A percentile compares a stretch with the other conserved stretches of the same genome.
Evolutionary conservation across 1,140 invertebrate genomes (phyloP).

Genomic region (Bombus affinis): DNA sequence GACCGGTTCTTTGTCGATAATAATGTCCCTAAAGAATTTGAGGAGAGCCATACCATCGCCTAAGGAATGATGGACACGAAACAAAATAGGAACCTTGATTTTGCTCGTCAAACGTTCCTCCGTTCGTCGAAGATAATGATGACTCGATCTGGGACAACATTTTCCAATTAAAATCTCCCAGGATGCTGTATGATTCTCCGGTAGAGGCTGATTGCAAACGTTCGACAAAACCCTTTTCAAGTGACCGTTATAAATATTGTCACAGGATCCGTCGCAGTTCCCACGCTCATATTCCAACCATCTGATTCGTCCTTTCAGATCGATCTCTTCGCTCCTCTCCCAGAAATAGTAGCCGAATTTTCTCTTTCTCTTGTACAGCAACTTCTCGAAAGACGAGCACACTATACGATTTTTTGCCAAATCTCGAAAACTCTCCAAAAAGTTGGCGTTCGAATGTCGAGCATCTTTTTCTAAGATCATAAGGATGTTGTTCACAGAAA

Average conservation of each 20-base stretch:
- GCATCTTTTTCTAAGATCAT: slow-evolving; percentile 78
- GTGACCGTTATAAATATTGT: slow-evolving; percentile 60
- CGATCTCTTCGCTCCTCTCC: slow-evolving; percentile 74
- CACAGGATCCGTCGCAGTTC: slow-evolving; percentile 64
- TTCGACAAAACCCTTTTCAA: slow-evolving; percentile 77
- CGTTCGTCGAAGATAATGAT: slow-evolving; percentile 25
- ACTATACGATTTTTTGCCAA: slow-evolving; percentile 64
- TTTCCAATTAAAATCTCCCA: slow-evolving; percentile 83
- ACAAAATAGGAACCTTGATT: slow-evolving; percentile 78
- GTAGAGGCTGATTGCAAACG: slow-evolving; percentile 77
- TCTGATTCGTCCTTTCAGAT: slow-evolving; percentile 76
- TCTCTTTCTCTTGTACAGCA: slow-evolving; percentile 79
- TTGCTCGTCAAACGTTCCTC: slow-evolving; percentile 28
- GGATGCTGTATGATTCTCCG: slow-evolving; percentile 77
- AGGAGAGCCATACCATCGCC: slow-evolving; percentile 83
- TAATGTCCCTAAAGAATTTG: slow-evolving; percentile 79
- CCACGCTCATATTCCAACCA: slow-evolving; percentile 73
- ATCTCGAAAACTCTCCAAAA: slow-evolving; percentile 61
- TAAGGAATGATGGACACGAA: slow-evolving; percentile 82
- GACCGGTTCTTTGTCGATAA: slow-evolving; percentile 71
- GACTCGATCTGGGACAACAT: slow-evolving; percentile 56
- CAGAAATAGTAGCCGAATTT: slow-evolving; percentile 83
- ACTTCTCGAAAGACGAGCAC: slow-evolving; percentile 70
- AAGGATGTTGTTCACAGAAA: slow-evolving; percentile 80
- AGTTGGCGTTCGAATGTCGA: slow-evolving; percentile 48